Percentiles rank a stretch among this genome's conserved stretches.
Evolutionary conservation across 2,113 vertebrate genomes (phyloP).

Genomic region (Lutjanus erythropterus): DNA sequence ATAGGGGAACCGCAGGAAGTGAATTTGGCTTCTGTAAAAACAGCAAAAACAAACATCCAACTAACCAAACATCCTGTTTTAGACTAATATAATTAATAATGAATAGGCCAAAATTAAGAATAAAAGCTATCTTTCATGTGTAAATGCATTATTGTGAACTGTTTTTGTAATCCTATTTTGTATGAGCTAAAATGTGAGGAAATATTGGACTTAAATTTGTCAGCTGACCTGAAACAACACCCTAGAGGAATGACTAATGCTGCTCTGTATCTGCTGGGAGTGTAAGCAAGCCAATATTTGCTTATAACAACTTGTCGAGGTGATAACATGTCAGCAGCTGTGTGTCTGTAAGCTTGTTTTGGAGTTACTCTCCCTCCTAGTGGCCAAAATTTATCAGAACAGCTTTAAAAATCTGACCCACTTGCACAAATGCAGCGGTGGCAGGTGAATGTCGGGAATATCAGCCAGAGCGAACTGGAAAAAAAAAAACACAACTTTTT

Average conservation of each 20-base stretch:
- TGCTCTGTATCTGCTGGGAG: neutral
- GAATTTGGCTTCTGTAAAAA: too few species aligned
- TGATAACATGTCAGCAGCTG: too few species aligned
- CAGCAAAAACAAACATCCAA: too few species aligned
- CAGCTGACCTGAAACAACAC: neutral
- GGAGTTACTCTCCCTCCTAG: neutral
- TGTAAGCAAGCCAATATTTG: neutral
- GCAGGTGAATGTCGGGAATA: conserved; percentile 35
- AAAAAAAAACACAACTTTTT: neutral
- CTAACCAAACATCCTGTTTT: too few species aligned
- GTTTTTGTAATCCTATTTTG: too few species aligned
- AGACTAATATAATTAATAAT: neutral
- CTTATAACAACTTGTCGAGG: neutral
- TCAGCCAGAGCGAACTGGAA: neutral
- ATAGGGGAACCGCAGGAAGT: too few species aligned
- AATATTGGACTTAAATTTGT: too few species aligned
- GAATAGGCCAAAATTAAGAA: too few species aligned
- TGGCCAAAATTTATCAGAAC: neutral
- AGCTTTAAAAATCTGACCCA: neutral
- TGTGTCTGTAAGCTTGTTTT: neutral
- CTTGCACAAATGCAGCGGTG: neutral
- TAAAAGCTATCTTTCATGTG: too few species aligned
- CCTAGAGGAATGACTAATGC: neutral
- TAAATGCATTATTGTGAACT: too few species aligned
- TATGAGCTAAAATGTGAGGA: too few species aligned